Conservation (phyloP, 2,888 invertebrate genomes). For the Trachelus tabidus region DNA sequence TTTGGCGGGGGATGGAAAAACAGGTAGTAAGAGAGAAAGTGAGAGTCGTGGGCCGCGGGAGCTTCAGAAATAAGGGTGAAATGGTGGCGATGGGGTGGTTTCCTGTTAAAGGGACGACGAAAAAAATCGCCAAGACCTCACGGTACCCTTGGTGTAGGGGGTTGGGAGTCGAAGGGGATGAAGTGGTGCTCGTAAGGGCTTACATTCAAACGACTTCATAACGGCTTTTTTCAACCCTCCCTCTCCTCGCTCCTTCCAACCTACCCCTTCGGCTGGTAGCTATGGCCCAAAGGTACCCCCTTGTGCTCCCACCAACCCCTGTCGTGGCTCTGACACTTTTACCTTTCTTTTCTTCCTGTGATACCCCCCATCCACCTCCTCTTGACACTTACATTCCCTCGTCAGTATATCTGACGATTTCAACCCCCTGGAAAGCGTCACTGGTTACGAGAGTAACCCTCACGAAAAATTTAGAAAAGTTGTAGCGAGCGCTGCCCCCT, state of each 20-base stretch:
- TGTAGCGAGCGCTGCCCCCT: background rate
- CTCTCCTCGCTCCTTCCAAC: background rate
- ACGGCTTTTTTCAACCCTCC: slow-evolving; percentile 14
- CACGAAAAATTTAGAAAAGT: background rate
- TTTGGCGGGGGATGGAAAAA: background rate
- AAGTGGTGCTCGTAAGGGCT: slow-evolving; percentile 15
- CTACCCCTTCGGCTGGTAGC: background rate
- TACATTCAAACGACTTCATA: slow-evolving; percentile 22
- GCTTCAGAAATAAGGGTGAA: background rate
- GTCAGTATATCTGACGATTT: background rate
- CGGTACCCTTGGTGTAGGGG: background rate
- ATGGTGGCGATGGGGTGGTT: background rate
- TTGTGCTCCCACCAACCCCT: background rate
- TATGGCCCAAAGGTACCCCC: background rate
- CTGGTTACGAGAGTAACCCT: background rate
- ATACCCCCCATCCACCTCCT: background rate
- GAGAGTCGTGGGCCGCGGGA: background rate
- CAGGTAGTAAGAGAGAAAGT: background rate
- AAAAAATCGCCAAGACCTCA: background rate
- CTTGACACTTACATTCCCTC: background rate
- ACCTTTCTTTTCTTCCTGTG: background rate
- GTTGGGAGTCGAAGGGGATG: slow-evolving; percentile 9
- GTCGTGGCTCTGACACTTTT: background rate
- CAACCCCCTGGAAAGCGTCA: background rate
- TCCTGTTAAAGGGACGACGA: background rate